phyloP scores from a whole-genome alignment of 2,797 vertebrate species.

The Zenarchopterus dispar region DNA sequence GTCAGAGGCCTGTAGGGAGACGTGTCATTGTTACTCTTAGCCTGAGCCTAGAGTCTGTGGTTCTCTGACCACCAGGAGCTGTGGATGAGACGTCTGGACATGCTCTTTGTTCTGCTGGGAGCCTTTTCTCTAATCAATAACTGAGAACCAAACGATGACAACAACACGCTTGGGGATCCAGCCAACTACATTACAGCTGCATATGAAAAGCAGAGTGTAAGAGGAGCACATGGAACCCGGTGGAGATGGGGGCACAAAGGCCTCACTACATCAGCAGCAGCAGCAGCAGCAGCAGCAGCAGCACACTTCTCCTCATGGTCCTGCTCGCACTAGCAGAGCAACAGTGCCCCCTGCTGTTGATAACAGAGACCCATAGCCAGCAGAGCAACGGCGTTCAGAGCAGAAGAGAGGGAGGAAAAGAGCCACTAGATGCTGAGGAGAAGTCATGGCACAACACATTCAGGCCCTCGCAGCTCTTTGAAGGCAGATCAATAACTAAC shows the following conservation, averaged over 20 bases:
- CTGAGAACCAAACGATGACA: conserved; percentile 72
- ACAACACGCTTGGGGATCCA: conserved; percentile 71
- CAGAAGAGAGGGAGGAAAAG: conserved; percentile 62
- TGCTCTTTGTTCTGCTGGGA: conserved; percentile 78
- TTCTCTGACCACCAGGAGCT: conserved; percentile 69
- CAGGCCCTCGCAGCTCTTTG: conserved; percentile 75
- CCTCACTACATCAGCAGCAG: conserved; percentile 43
- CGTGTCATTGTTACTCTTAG: conserved; percentile 67
- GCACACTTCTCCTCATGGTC: conserved; percentile 52
- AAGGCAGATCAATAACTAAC: conserved; percentile 79
- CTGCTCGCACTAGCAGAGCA: conserved; percentile 54
- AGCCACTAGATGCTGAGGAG: conserved; percentile 76
- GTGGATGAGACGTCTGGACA: conserved; percentile 73
- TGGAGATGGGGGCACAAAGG: conserved; percentile 76
- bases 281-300: conserved; percentile 56
- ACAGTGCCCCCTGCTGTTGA: conserved; percentile 77
- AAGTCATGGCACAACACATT: conserved; percentile 79
- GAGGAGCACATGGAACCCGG: conserved; percentile 75
- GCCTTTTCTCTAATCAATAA: conserved; percentile 76
- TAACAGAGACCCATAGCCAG: conserved; percentile 53
- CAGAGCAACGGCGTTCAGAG: conserved; percentile 46
- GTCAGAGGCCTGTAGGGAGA: conserved; percentile 78
- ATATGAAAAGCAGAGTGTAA: conserved; percentile 70
- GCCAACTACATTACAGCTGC: conserved; percentile 79
- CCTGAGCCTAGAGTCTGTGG: conserved; percentile 65